Base-by-base conservation (phyloP, 2,113 vertebrate species). In the Chloropsis hardwickii region DNA sequence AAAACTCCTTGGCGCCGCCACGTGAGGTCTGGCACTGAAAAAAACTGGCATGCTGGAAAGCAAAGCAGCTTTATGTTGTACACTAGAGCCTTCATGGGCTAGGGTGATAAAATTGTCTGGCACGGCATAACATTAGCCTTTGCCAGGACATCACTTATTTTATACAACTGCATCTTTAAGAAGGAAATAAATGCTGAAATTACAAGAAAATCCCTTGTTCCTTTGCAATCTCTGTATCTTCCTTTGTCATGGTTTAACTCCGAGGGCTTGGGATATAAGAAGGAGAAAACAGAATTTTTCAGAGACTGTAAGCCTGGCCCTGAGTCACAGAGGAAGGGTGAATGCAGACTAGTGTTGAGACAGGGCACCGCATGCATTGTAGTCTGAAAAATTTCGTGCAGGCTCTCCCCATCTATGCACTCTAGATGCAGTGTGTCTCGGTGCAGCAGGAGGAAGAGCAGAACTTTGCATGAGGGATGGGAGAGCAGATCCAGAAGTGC, bases 61-160 rank as follows among this genome's bases (percentile, higher is more conserved):
- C 24, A 92, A 93, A 97, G 90, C 73, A 5, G 77, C 81, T 95
- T 95, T 81, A 61, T 24, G n/a, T 39, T 51, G 71, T 51, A 15
- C 53, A 2, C 73, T 51, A 57, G 83, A 95, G 90, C 86, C 82
- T 83, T 92, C 44, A 4, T 86, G 93, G 83, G 70, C 76, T 64
- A 74, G 48, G 83, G 28, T 91, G 95, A 95, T 95, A 97, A 96
- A 95, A 87, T n/a, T 88, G 61, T 56, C 86, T 96, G 95, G 94
- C 90, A 65, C 4, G 0, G 71, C 28, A 2, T 10, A 61, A 77
- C 3, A 6, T 31, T 28, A 78, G 87, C 69, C 25, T 88, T 83
- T 95, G 92, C 92, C 95, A 96, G 94, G 76, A 82, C 65, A 47
- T 66, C 31, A 18, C 57, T 92, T 87, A 58, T 81, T 93, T 91